Conservation (phyloP, 2,113 vertebrate species). For the Opisthocomus hoazin region DNA sequence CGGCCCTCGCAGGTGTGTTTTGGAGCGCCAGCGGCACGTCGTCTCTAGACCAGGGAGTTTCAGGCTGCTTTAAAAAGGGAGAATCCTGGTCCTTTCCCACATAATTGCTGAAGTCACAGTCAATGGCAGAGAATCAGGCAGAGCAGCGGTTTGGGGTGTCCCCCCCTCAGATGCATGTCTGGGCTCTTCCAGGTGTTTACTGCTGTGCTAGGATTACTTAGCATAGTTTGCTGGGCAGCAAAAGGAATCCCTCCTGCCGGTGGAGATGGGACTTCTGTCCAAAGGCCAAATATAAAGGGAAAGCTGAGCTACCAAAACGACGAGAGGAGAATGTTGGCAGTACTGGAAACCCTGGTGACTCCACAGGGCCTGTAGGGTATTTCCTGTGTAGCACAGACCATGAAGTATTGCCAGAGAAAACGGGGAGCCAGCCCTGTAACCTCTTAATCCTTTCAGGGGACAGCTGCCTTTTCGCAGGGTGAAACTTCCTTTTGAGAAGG, state of each 20-base stretch:
- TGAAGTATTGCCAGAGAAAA: neutral
- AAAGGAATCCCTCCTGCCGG: neutral
- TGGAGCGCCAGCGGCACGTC: too few species aligned
- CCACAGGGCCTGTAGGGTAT: neutral
- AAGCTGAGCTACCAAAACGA: neutral
- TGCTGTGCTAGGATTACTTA: neutral
- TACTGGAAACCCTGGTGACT: neutral
- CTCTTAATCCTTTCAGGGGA: neutral
- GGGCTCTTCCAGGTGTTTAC: neutral
- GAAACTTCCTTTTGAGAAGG: neutral
- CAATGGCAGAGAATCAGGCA: neutral
- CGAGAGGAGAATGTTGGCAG: neutral
- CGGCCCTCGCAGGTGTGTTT: neutral
- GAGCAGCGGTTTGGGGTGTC: neutral
- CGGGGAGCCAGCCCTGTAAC: neutral
- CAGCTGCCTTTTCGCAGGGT: neutral
- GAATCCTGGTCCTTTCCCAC: neutral
- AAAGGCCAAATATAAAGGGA: neutral
- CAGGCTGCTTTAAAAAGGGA: neutral
- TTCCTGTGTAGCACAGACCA: neutral
- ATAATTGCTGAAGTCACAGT: neutral
- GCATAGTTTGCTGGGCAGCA: neutral
- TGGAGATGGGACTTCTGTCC: neutral
- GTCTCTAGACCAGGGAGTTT: neutral
- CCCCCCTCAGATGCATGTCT: neutral